Conservation (phyloP, 2,113 vertebrate species). For the Cynopterus brachyotis region DNA sequence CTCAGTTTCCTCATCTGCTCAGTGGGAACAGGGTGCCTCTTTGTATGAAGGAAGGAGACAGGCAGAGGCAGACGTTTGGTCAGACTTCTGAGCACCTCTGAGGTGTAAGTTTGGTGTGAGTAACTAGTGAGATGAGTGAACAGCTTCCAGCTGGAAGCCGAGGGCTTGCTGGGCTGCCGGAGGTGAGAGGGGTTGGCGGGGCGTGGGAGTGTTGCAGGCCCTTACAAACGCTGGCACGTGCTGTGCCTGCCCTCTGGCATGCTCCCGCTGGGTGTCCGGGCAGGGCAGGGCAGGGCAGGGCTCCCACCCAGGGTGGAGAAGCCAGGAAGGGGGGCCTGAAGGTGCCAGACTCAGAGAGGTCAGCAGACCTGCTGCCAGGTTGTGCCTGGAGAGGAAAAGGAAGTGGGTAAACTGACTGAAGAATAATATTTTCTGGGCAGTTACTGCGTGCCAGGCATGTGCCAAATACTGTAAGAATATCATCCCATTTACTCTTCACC, state of each 20-base stretch:
- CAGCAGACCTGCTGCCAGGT: background rate
- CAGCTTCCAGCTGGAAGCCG: background rate
- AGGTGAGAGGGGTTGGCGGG: background rate
- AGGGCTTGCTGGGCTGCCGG: background rate
- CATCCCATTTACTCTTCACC: background rate
- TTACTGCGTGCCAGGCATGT: background rate
- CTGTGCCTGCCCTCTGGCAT: background rate
- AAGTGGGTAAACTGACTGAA: no score
- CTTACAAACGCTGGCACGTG: background rate
- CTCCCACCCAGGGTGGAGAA: background rate
- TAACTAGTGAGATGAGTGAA: fast-evolving
- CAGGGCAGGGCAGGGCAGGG: background rate
- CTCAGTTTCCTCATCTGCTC: background rate
- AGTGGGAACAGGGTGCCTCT: background rate
- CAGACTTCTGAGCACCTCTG: background rate
- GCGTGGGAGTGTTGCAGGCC: fast-evolving
- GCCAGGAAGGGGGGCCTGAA: no score
- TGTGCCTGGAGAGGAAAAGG: background rate
- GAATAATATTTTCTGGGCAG: background rate
- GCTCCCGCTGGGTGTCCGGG: background rate
- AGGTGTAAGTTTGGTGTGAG: background rate
- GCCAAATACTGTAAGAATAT: background rate
- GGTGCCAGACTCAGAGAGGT: background rate
- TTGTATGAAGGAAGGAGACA: background rate
- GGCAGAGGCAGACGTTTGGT: background rate